Evolutionary conservation across 2,888 invertebrate species (phyloP), one percentile per base, ranked within the genome.

Genomic region (Drosophila rellima): DNA sequence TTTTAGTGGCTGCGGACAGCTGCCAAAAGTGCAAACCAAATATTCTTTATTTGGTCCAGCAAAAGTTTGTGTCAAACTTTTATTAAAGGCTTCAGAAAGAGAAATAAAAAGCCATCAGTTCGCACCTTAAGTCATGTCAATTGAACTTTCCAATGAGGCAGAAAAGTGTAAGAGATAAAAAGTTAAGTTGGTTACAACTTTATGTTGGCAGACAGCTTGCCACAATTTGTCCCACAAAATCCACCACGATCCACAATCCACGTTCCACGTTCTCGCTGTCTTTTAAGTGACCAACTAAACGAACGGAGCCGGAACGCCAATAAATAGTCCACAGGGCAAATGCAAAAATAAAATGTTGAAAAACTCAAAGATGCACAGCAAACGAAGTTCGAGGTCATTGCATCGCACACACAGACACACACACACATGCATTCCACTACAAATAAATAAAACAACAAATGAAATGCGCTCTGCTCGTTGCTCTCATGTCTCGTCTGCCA

Each of bases 331-430:
- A 70, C 37, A 60, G 55, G 61, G 60, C 59, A 68, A 78, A 75
- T 78, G 63, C 64, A 62, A 69, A 78, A 66, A 75, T 57, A 59
- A 64, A 78, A 72, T 68, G 52, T 59, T 71, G 63, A 72, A 69
- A 61, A 70, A 70, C 77, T 76, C 67, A 70, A 77, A 79, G 80
- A 80, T 80, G 81, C 80, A 80, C 77, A 79, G 80, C 57, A 70
- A 78, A 78, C 76, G 76, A 89, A 89, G 89, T 89, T 89, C 89
- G 89, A 89, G 89, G 89, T 89, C 89, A 89, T 86, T 89, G 89
- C 86, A 89, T 87, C 75, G 69, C 78, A 66, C 68, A 74, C 52
- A 66, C 55, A 48, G 31, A 44, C 10, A 48, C 60, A 51, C 44
- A 57, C 31, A 47, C 23, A 31, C 39, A 26, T 3, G 50, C 18